Percentiles rank a stretch among this genome's conserved stretches.
Evolutionary conservation across 2,113 vertebrate species (phyloP).

Genomic region (Coptodon bakossiorum): DNA sequence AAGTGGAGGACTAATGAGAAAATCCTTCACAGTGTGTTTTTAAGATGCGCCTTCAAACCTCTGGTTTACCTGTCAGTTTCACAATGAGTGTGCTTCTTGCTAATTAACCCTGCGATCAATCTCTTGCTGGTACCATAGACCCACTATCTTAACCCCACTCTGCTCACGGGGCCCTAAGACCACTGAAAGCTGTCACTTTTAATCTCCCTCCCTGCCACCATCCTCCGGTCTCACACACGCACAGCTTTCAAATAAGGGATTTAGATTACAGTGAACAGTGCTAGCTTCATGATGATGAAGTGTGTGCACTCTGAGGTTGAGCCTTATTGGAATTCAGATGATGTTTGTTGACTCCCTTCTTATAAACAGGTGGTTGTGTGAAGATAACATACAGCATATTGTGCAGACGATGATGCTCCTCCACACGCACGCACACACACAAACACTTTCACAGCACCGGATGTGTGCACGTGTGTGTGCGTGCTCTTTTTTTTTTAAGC

Average conservation of each 20-base stretch:
- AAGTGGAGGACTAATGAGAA: not conserved
- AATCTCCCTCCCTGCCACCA: conserved; percentile 32
- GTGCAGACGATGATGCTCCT: conserved; percentile 13
- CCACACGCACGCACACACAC: not conserved
- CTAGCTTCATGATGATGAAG: conserved; percentile 39
- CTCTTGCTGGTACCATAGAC: not conserved
- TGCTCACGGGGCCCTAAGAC: not conserved
- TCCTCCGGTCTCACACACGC: conserved; percentile 2
- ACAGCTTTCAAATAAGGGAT: conserved; percentile 55
- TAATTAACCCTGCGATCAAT: conserved; percentile 49
- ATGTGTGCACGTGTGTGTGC: not conserved
- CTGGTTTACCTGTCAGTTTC: conserved; percentile 9
- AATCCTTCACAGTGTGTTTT: not conserved
- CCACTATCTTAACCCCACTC: conserved; percentile 35
- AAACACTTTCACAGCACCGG: not conserved
- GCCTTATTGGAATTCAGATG: conserved; percentile 67
- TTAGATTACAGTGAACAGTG: conserved; percentile 59
- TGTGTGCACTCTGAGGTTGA: conserved; percentile 48
- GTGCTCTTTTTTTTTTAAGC: not conserved
- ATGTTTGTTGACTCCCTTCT: conserved; percentile 64
- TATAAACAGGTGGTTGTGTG: conserved; percentile 69
- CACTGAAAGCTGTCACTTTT: conserved; percentile 43
- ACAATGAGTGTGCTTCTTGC: not conserved
- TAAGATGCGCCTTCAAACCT: not conserved
- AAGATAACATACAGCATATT: conserved; percentile 59